Evolutionary conservation across 2,888 invertebrate genomes (phyloP), one percentile per base, ranked within the genome.

Genomic region (Bombyx huttoni): DNA sequence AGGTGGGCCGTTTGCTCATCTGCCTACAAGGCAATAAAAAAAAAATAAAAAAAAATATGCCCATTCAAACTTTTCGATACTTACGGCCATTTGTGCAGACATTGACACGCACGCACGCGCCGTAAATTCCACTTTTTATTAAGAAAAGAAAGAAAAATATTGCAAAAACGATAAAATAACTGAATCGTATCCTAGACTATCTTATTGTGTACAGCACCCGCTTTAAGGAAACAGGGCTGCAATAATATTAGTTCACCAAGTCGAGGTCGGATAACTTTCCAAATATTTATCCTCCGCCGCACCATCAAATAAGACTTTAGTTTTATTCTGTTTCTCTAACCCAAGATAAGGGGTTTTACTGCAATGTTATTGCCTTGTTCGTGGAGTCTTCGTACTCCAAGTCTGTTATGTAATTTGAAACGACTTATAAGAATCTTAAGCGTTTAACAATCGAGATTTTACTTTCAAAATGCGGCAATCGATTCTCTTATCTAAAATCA

Each of bases 241-340:
- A 51, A 49, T 51, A 51, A 48, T 49, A 51, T 51, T 49, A 45
- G 45, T 51, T 35, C 12, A 51, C 47, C 33, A 33, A 13, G 5
- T 46, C 34, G 8, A 48, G 35, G 48, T 13, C 34, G 12, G 47
- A 48, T 48, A 51, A 35, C 50, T 10, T 33, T 46, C 45, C 13
- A 50, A 50, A 50, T 50, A 50, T 50, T 50, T 50, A 45, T 13
- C 33, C 35, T 50, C 33, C n/a, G 14, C 45, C 50, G 13, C 50
- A 50, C 46, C 33, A 35, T 8, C 46, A 50, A 50, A 46, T 46
- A 50, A 46, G 33, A 45, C 45, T 50, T 50, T 40, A 9, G 45
- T 50, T 50, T 50, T 50, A 46, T 50, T 24, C 35, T 49, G 24
- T 49, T 13, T 48, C 24, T n/a, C 7, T 34, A 35, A 8, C 40